These are phyloP conservation scores for Dryocosmus kuriphilus DNA, from an alignment of 2,888 invertebrate species.

Conservation along the genomic window DNA sequence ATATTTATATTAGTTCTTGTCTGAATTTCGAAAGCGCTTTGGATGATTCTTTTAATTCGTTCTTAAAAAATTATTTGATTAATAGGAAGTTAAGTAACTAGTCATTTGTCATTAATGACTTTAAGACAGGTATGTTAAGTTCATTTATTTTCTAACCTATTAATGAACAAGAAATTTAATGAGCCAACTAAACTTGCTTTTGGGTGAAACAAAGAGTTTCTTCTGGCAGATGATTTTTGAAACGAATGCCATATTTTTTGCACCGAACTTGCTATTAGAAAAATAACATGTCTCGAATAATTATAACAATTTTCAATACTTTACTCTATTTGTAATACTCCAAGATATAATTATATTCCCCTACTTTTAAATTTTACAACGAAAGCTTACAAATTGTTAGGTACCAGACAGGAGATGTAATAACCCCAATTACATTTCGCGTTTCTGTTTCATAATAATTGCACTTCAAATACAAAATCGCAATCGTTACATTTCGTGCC, in stretches of 20 bases:
- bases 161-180: too few species aligned
- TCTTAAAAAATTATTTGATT: too few species aligned
- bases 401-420: background rate
- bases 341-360: background rate
- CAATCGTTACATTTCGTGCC: conserved; percentile 24
- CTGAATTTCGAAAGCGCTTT: too few species aligned
- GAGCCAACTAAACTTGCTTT: too few species aligned
- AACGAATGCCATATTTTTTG: background rate
- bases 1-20: too few species aligned
- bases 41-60: too few species aligned
- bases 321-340: background rate
- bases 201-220: too few species aligned
- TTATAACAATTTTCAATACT: background rate
- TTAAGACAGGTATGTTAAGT: too few species aligned
- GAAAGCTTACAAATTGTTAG: conserved; percentile 1
- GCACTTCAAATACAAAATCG: conserved; percentile 31
- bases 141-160: too few species aligned
- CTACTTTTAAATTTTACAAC: background rate
- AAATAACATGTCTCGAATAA: background rate
- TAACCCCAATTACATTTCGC: conserved; percentile 16
- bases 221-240: background rate
- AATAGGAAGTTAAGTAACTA: too few species aligned
- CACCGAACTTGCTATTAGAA: background rate
- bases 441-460: conserved; percentile 29
- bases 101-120: too few species aligned